Percentiles rank a stretch among this genome's conserved stretches.
These are phyloP conservation scores for Drosophila formosana DNA, from an alignment of 2,888 invertebrate genomes.

Conservation along the genomic window DNA sequence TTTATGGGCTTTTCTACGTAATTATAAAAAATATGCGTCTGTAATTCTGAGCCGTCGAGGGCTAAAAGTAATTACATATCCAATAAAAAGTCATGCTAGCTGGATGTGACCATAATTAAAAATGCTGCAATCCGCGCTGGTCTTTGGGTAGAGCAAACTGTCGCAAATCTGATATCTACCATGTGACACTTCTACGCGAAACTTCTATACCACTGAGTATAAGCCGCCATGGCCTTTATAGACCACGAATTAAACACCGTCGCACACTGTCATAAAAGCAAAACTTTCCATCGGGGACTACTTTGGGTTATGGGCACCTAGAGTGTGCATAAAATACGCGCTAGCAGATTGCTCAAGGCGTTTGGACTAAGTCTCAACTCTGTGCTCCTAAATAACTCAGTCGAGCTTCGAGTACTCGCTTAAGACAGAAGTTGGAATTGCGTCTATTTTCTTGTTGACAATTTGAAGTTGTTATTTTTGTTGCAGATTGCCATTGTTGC, in stretches of 20 bases:
- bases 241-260: constrained; percentile 31
- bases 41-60: constrained; percentile 53
- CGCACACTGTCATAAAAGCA: constrained; percentile 47
- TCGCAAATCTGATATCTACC: constrained; percentile 45
- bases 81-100: constrained; percentile 70
- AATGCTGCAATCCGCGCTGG: constrained; percentile 39
- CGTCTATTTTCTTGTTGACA: constrained; percentile 50
- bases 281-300: constrained; percentile 74
- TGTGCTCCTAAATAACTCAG: not conserved
- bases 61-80: constrained; percentile 74
- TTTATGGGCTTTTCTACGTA: constrained; percentile 50
- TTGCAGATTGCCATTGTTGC: constrained; percentile 4
- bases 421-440: constrained; percentile 20
- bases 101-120: constrained; percentile 67
- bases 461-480: constrained; percentile 37
- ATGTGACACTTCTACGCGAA: constrained; percentile 30
- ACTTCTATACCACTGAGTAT: constrained; percentile 5
- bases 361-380: constrained; percentile 18
- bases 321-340: constrained; percentile 74
- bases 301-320: constrained; percentile 72
- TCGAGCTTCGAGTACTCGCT: constrained; percentile 24
- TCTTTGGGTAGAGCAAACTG: constrained; percentile 17
- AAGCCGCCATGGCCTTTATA: not conserved
- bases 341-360: constrained; percentile 65
- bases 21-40: constrained; percentile 73